Base-by-base conservation (phyloP, 2,888 invertebrate genomes). In the Heteromyza rotundicornis region DNA sequence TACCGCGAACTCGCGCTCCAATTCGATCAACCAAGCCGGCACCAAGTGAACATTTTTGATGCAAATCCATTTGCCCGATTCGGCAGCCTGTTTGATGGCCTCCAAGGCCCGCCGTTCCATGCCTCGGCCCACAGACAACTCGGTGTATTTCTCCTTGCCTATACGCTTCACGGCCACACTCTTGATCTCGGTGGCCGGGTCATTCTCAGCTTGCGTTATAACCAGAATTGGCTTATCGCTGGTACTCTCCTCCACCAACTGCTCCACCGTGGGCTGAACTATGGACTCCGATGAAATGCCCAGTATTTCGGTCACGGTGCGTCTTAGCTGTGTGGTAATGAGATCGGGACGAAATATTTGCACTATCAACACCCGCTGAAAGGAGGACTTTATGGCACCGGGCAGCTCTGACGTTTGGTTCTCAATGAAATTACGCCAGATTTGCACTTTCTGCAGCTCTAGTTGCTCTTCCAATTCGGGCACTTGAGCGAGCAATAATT, bases 131-230 rank as follows among this genome's bases (percentile, higher is more conserved):
- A 94, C 88, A 2, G 94, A 90, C 59, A 94, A 87, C 83, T 91
- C 90, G 80, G 84, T 75, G 84, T 89, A 83, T 82, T 86, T 76
- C 79, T 86, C 74, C 77, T 83, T 64, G 16, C 83, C 83, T 47
- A 80, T 73, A 59, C 77, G 80, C 62, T 82, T 85, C 12, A 83
- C 75, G 0, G 92, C 91, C 44, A 92, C 81, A 53, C 89, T 88
- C 62, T 87, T 85, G 10, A 96, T 85, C 80, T 95, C 95, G 20
- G 88, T 87, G 0, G 95, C 91, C 19, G 96, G 97, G 86, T 98
- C 98, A 36, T 92, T 91, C 24, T 97, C 98, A 22, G 95, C 89
- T 57, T 94, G 91, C 44, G 93, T 90, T 56, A 98, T 87, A 70
- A 98, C 86, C 52, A 99, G 84, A 58, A 94, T 89, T 0, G 97